A percentile compares a stretch with the other conserved stretches of the same genome.
Evolutionary conservation across 2,888 invertebrate genomes (phyloP).

Genomic region (Entomobrya multifasciata): DNA sequence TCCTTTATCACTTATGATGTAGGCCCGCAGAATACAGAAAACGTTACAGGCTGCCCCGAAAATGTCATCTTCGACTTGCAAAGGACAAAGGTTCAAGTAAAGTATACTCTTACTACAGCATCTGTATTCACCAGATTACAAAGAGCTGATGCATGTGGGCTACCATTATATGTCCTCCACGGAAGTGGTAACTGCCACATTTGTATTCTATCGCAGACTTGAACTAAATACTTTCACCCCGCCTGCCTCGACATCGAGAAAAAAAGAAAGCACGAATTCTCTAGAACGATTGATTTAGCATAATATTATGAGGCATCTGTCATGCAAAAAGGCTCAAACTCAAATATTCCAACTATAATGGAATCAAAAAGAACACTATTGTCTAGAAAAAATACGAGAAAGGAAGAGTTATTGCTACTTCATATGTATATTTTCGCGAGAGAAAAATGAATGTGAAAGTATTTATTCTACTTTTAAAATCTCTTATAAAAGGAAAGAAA

Average conservation of each 20-base stretch:
- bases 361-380: conserved; percentile 33
- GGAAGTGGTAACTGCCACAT: not conserved
- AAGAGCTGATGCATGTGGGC: not conserved
- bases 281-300: conserved; percentile 27
- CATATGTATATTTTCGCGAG: not conserved
- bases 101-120: not conserved
- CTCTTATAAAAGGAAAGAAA: not conserved
- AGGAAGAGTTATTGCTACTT: conserved; percentile 10
- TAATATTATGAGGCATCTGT: conserved; percentile 40
- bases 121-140: conserved; percentile 11
- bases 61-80: conserved; percentile 30
- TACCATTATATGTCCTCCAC: not conserved
- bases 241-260: not conserved
- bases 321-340: not conserved
- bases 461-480: no score
- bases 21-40: no score
- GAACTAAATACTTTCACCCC: not conserved
- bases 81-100: not conserved
- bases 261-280: not conserved
- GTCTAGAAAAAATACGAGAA: not conserved
- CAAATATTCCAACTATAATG: not conserved
- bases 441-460: not conserved
- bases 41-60: conserved; percentile 9
- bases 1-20: not conserved
- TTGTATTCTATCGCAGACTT: not conserved